A percentile compares a stretch with the other conserved stretches of the same genome.
Conservation (phyloP, 2,888 invertebrate genomes). For the Agrenia bidenticulata region DNA sequence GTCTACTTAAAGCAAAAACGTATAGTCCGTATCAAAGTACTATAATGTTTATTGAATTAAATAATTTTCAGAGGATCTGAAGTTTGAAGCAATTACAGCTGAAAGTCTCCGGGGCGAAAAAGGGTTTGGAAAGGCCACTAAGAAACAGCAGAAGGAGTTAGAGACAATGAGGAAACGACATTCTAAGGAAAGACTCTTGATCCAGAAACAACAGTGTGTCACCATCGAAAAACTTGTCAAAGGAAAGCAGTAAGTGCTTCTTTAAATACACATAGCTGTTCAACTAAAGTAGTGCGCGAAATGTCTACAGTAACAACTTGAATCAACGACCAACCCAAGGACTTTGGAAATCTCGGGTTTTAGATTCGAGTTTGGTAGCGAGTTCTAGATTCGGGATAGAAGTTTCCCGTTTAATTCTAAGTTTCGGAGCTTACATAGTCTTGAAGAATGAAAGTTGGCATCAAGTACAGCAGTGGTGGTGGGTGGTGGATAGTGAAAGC, state of each 20-base stretch:
- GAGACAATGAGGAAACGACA: constrained; percentile 90
- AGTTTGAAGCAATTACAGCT: constrained; percentile 87
- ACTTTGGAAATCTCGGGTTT: no score
- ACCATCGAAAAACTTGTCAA: constrained; percentile 92
- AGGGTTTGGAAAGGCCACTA: constrained; percentile 84
- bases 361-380: no score
- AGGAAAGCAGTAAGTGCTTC: constrained; percentile 77
- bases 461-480: no score
- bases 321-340: not conserved
- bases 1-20: no score
- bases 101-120: constrained; percentile 86
- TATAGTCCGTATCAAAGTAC: no score
- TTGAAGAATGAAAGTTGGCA: no score
- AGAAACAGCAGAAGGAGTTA: constrained; percentile 94
- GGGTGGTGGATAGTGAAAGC: no score
- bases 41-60: no score
- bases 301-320: not conserved
- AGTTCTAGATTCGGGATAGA: no score
- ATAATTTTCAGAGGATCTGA: constrained; percentile 60
- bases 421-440: no score
- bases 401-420: no score
- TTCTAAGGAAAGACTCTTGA: constrained; percentile 81
- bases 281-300: not conserved
- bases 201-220: constrained; percentile 88
- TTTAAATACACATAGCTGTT: no score